phyloP scores from a whole-genome alignment of 2,797 vertebrate species.

The Harpagifer antarcticus region DNA sequence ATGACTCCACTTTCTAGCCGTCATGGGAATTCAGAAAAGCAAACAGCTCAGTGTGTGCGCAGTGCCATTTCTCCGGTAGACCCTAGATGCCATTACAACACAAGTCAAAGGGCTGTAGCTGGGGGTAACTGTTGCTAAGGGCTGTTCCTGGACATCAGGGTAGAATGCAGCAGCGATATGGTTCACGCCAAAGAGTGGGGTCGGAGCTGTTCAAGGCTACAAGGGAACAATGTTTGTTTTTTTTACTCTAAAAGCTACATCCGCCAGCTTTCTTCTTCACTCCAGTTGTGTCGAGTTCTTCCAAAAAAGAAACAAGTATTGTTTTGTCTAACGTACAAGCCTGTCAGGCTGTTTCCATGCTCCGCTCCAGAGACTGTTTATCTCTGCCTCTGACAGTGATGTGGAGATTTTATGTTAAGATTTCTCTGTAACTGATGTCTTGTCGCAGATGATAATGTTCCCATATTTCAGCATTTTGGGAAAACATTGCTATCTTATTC shows the following conservation, averaged over 20 bases:
- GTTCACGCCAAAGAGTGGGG: conserved; percentile 56
- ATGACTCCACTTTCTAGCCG: conserved; percentile 80
- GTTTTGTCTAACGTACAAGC: conserved; percentile 53
- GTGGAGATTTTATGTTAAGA: conserved; percentile 51
- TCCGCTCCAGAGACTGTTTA: conserved; percentile 54
- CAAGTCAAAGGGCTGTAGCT: conserved; percentile 83
- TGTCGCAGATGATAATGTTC: conserved; percentile 56
- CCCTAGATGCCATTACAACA: conserved; percentile 83
- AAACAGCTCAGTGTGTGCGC: conserved; percentile 86
- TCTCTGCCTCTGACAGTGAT: conserved; percentile 62
- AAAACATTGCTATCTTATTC: conserved; percentile 53
- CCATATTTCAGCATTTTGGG: conserved; percentile 53
- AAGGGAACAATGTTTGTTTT: conserved; percentile 57
- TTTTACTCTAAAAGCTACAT: conserved; percentile 45
- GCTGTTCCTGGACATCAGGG: conserved; percentile 74
- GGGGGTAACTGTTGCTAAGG: conserved; percentile 85
- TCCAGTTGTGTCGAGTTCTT: conserved; percentile 37
- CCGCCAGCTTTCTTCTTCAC: conserved; percentile 47
- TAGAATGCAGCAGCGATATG: conserved; percentile 71
- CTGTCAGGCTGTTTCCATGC: conserved; percentile 54
- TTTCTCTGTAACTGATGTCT: conserved; percentile 50
- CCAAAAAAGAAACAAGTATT: conserved; percentile 57
- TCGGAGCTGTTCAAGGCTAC: conserved; percentile 50
- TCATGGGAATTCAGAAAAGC: conserved; percentile 88
- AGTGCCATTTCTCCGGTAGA: conserved; percentile 79